These are phyloP conservation scores for Diachasma alloeum DNA, from an alignment of 1,140 invertebrate species.

Conservation along the genomic window DNA sequence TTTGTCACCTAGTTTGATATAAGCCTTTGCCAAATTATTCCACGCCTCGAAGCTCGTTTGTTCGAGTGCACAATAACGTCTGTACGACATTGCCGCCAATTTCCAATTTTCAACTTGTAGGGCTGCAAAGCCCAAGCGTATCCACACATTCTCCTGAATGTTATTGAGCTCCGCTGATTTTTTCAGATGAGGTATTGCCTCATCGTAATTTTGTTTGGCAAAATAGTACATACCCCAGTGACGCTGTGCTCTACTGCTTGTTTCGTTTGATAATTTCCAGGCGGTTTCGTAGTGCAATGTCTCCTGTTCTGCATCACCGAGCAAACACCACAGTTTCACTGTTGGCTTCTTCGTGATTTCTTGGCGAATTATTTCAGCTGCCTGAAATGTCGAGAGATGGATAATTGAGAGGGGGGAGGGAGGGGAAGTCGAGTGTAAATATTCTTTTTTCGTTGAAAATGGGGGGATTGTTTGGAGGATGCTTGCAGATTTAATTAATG, in stretches of 20 bases:
- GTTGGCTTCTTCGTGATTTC: conserved; percentile 83
- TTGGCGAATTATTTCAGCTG: conserved; percentile 86
- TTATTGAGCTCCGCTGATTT: conserved; percentile 85
- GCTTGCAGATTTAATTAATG: too few relatives aligned
- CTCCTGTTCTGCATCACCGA: conserved; percentile 83
- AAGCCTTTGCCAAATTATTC: conserved; percentile 96
- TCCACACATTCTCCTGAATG: conserved; percentile 85
- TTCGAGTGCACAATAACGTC: conserved; percentile 86
- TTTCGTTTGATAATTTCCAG: conserved; percentile 86
- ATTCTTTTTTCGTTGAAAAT: too few relatives aligned
- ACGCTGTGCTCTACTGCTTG: conserved; percentile 81
- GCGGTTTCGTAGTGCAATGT: conserved; percentile 83
- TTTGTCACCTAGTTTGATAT: conserved; percentile 89
- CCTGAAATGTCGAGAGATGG: conserved; percentile 65
- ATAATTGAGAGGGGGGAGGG: background rate
- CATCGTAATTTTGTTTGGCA: conserved; percentile 74
- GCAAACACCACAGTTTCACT: conserved; percentile 86
- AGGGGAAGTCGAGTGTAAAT: background rate
- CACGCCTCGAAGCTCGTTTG: conserved; percentile 92
- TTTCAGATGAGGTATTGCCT: conserved; percentile 82
- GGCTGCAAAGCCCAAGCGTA: conserved; percentile 86
- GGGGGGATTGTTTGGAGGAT: too few relatives aligned
- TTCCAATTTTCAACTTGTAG: conserved; percentile 84
- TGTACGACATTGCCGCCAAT: conserved; percentile 83
- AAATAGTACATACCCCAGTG: conserved; percentile 86